phyloP scores from a whole-genome alignment of 2,797 vertebrate genomes.

The Sebastes steindachneri region DNA sequence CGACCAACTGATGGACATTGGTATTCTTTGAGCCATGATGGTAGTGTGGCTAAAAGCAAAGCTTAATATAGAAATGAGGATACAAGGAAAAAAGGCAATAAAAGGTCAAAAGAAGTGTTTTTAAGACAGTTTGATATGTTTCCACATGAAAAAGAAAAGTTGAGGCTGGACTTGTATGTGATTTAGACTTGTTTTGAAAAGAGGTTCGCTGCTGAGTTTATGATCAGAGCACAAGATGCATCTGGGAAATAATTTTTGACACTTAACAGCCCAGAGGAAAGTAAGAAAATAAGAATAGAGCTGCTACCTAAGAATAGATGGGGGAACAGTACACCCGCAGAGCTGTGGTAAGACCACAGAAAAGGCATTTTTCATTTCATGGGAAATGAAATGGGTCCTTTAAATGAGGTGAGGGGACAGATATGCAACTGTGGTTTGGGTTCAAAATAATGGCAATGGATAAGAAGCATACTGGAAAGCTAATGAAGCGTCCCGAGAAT shows the following conservation, averaged over 20 bases:
- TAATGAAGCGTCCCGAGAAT: conserved; percentile 7
- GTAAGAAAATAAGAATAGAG: background rate
- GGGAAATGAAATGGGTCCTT: background rate
- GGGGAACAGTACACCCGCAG: background rate
- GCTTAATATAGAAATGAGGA: background rate
- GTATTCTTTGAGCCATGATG: background rate
- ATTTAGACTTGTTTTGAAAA: background rate
- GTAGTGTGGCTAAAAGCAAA: background rate
- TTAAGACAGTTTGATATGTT: background rate
- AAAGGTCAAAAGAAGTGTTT: background rate
- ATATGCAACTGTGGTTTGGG: conserved; percentile 11
- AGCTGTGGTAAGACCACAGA: background rate
- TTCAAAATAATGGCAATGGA: conserved; percentile 10
- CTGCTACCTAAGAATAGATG: background rate
- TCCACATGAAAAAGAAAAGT: background rate
- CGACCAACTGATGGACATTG: background rate
- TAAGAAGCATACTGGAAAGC: conserved; percentile 16
- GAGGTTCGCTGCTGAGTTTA: background rate
- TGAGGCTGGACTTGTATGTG: background rate
- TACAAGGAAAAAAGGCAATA: background rate
- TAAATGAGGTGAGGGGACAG: background rate
- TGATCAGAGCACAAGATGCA: background rate
- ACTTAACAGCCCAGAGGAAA: background rate
- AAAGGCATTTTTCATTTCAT: background rate
- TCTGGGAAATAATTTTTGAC: background rate